A percentile compares a stretch with the other conserved stretches of the same genome.
phyloP scores from a whole-genome alignment of 2,797 vertebrate genomes.

The Saguinus oedipus region DNA sequence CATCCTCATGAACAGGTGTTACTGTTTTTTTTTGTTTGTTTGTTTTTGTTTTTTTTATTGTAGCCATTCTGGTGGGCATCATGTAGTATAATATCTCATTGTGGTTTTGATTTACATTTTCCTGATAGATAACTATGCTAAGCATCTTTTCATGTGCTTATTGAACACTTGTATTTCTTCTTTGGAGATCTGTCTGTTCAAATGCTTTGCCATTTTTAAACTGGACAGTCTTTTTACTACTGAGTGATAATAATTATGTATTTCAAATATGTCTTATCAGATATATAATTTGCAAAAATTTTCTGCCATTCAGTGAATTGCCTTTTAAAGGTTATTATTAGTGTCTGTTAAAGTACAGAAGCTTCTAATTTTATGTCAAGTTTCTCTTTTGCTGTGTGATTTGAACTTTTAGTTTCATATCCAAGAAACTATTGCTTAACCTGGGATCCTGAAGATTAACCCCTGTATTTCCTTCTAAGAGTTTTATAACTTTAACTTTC shows the following conservation, averaged over 20 bases:
- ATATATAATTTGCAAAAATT: neutral
- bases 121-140: neutral
- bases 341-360: neutral
- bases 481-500: neutral
- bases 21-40: too few relatives aligned
- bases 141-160: neutral
- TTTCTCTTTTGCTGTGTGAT: neutral
- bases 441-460: neutral
- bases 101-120: neutral
- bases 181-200: neutral
- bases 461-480: neutral
- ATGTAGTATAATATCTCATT: neutral
- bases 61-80: neutral
- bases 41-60: neutral
- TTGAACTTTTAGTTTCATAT: neutral
- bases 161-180: neutral
- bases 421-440: neutral
- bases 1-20: neutral
- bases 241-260: neutral
- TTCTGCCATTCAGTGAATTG: neutral
- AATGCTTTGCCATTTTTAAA: neutral
- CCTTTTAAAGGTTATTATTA: neutral
- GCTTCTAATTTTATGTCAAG: neutral
- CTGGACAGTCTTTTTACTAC: neutral
- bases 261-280: neutral